Percentiles rank a stretch among this genome's conserved stretches.
phyloP scores from a whole-genome alignment of 2,797 vertebrate genomes.

The Sebastes wilsoni region DNA sequence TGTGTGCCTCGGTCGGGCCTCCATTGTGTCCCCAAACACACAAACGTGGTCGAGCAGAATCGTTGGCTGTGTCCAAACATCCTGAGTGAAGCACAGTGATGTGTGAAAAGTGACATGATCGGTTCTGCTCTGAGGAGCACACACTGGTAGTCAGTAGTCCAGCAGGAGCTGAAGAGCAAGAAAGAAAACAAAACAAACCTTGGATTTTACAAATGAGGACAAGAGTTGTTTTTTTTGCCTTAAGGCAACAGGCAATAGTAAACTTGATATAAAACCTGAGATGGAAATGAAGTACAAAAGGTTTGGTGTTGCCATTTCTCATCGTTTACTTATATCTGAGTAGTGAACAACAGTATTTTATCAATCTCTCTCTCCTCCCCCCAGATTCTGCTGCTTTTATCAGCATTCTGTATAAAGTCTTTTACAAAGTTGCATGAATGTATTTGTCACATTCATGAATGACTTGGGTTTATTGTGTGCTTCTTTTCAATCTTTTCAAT shows the following conservation, averaged over 20 bases:
- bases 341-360: not conserved
- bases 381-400: not conserved
- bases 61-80: slow-evolving; percentile 28
- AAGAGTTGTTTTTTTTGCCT: not conserved
- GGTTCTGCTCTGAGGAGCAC: slow-evolving; percentile 1
- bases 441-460: not conserved
- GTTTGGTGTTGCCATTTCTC: not conserved
- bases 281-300: not conserved
- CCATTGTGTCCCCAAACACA: not conserved
- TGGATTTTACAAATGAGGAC: not conserved
- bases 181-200: not conserved
- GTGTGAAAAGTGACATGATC: slow-evolving; percentile 30
- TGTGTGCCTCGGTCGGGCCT: not conserved
- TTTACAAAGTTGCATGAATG: not conserved
- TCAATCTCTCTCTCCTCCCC: not conserved
- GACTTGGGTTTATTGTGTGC: not conserved
- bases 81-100: slow-evolving; percentile 31
- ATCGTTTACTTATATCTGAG: not conserved
- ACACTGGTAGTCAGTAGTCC: not conserved
- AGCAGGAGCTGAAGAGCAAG: not conserved
- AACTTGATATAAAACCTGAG: not conserved
- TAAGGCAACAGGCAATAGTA: not conserved
- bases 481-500: not conserved
- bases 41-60: slow-evolving; percentile 20
- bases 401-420: not conserved